Base-by-base conservation (phyloP, 2,113 vertebrate species). In the Cyprinodon brontotheroides region DNA sequence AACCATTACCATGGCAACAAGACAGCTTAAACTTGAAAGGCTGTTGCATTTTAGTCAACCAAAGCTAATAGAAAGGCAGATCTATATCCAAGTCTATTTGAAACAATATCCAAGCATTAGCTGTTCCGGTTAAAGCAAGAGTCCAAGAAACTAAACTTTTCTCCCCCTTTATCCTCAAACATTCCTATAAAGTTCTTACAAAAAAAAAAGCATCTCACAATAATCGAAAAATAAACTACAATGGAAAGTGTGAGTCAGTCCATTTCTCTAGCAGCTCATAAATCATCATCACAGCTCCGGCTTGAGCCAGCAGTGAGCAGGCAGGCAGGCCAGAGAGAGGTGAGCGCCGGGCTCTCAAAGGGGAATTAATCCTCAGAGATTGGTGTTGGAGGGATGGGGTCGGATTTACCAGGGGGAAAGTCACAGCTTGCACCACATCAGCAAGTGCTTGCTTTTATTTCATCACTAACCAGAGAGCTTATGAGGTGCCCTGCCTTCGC, bases 221-320 rank as follows among this genome's bases (percentile, higher is more conserved):
- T 85, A 74, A 84, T 48, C 60, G 76, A 79, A 77, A 79, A 86
- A 69, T 71, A 86, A 81, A 86, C 77, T 78, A 81, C 66, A 82
- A 68, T 70, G 80, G 82, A 88, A 82, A 86, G 68, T 80, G 73
- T 75, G 86, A 86, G 76, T 85, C 84, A 70, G 78, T 83, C 61
- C 79, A 72, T 75, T 83, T 80, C 83, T 63, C 76, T 79, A 0
- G 9, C 64, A 80, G 87, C 82, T 73, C 87, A 65, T 91, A 91
- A 91, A 89, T 89, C 89, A 87, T 75, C 86, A 78, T 85, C 84
- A 70, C 73, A 66, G 79, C 74, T 77, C 65, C 22, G 68, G 71
- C 36, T 68, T 53, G 70, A 37, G 63, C 65, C 69, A 88, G 86
- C 82, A 84, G 79, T 64, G 47, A 22, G 40, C 80, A 71, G 88